Percentiles rank a stretch among this genome's conserved stretches.
phyloP scores from a whole-genome alignment of 2,113 vertebrate genomes.

The Elephantulus edwardii region DNA sequence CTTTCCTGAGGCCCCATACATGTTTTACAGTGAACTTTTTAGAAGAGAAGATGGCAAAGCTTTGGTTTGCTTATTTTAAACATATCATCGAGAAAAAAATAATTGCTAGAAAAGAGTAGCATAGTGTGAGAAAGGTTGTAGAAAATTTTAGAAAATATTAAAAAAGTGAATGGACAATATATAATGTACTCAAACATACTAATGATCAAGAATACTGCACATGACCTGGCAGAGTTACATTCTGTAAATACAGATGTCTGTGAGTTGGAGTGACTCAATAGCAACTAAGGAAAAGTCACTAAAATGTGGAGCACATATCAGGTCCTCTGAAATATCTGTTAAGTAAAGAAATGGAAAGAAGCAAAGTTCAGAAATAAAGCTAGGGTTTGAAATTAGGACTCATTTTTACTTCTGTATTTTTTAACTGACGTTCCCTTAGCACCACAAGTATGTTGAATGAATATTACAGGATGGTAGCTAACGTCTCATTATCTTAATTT shows the following conservation, averaged over 20 bases:
- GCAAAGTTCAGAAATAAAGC: slow-evolving; percentile 19
- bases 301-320: background rate
- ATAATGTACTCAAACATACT: background rate
- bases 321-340: background rate
- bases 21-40: background rate
- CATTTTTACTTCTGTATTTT: background rate
- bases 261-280: background rate
- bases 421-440: background rate
- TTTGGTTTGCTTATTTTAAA: background rate
- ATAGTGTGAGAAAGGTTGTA: background rate
- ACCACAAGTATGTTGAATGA: slow-evolving; percentile 35
- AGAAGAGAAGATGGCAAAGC: background rate
- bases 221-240: background rate
- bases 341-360: background rate
- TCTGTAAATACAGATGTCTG: background rate
- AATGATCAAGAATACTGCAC: background rate
- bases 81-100: background rate
- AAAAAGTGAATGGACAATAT: background rate
- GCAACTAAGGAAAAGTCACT: background rate
- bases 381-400: background rate
- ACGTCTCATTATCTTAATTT: slow-evolving; percentile 64
- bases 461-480: slow-evolving; percentile 47
- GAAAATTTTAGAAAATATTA: background rate
- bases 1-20: too few relatives aligned
- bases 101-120: background rate